These are phyloP conservation scores for Pelodiscus sinensis DNA, from an alignment of 2,113 vertebrate species.

Conservation along the genomic window DNA sequence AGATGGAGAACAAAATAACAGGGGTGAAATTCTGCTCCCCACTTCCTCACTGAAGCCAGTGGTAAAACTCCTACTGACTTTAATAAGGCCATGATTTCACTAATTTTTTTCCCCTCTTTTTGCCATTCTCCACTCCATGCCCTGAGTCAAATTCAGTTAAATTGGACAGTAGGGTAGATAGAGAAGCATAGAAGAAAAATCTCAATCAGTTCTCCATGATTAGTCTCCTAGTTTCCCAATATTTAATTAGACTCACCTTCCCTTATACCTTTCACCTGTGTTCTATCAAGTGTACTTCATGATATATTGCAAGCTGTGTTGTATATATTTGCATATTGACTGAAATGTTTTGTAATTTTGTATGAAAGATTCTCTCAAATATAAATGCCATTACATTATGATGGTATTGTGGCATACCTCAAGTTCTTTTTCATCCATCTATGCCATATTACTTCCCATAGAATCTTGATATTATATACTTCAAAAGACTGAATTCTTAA, in stretches of 20 bases:
- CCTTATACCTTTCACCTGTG: background rate
- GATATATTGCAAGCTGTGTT: background rate
- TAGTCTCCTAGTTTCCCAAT: background rate
- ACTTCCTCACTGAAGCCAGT: background rate
- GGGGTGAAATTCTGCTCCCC: background rate
- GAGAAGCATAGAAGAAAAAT: too few relatives aligned
- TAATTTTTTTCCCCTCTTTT: accelerated
- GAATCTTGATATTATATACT: background rate
- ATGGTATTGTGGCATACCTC: background rate
- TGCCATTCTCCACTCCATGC: background rate
- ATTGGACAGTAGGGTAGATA: background rate
- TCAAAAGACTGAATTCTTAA: background rate
- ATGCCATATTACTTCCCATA: background rate
- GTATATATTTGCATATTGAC: background rate
- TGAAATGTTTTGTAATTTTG: background rate
- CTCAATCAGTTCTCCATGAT: background rate
- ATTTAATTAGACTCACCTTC: background rate
- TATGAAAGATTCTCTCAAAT: background rate
- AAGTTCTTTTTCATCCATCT: background rate
- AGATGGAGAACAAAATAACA: too few relatives aligned
- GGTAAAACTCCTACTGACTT: background rate
- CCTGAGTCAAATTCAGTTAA: background rate
- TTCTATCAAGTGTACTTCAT: background rate
- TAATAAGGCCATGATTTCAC: background rate
- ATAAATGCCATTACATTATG: background rate